Conservation (phyloP, 2,888 invertebrate genomes). For the Papilio elwesi region DNA sequence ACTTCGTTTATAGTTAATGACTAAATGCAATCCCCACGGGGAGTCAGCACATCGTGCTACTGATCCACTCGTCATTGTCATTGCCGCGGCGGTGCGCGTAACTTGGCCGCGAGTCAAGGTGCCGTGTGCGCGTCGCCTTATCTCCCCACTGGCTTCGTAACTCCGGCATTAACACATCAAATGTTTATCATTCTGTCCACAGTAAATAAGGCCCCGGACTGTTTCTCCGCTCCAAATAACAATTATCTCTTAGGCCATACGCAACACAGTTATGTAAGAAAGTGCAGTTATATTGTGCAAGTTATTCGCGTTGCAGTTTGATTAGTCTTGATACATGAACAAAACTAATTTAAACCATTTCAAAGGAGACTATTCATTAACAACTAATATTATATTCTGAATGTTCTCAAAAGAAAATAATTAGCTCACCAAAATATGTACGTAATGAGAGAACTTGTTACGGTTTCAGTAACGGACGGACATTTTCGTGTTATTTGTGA, state of each 20-base stretch:
- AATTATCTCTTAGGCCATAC: conserved; percentile 24
- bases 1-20: neutral
- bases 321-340: conserved; percentile 18
- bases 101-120: conserved; percentile 37
- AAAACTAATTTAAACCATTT: neutral
- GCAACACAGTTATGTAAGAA: conserved; percentile 28
- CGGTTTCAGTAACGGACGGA: neutral
- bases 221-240: conserved; percentile 34
- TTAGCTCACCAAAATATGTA: neutral
- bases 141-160: conserved; percentile 9
- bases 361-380: neutral
- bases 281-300: conserved; percentile 13
- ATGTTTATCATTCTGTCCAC: conserved; percentile 25
- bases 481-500: neutral
- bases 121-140: conserved; percentile 25
- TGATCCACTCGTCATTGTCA: neutral
- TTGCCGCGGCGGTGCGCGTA: conserved; percentile 12
- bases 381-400: too few species aligned
- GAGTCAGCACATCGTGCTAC: neutral
- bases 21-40: neutral
- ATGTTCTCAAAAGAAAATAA: neutral
- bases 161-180: conserved; percentile 28
- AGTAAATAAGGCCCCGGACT: conserved; percentile 21
- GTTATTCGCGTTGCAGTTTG: conserved; percentile 6
- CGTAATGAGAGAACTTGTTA: neutral